phyloP scores from a whole-genome alignment of 2,888 invertebrate genomes.

The Polylopha cassiicola region DNA sequence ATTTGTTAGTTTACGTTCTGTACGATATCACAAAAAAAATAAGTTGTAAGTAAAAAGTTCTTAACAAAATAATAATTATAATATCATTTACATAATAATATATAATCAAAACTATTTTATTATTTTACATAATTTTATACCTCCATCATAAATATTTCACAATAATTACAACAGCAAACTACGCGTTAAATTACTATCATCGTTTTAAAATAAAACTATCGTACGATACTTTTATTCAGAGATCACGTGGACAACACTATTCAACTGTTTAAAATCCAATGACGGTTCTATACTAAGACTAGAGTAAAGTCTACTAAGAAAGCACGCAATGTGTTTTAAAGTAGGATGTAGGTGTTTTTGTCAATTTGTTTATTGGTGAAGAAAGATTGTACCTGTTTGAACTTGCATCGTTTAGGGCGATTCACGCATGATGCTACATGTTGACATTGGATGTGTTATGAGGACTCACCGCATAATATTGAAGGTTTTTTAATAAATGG shows the following conservation, averaged over 20 bases:
- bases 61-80: constrained; percentile 7
- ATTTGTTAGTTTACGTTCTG: too few species aligned
- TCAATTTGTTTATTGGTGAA: constrained; percentile 20
- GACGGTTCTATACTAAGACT: constrained; percentile 3
- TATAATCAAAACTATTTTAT: constrained; percentile 1
- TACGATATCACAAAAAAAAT: too few species aligned
- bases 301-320: background rate
- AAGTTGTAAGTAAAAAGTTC: too few species aligned
- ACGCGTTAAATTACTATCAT: too few species aligned
- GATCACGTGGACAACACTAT: background rate
- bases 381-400: constrained; percentile 37
- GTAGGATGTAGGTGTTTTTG: background rate
- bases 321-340: constrained; percentile 19
- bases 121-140: background rate
- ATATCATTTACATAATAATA: background rate
- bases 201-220: too few species aligned
- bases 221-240: constrained; percentile 18
- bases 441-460: constrained; percentile 27
- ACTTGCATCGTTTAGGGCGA: constrained; percentile 39
- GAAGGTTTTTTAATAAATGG: constrained; percentile 21
- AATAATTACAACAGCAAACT: constrained; percentile 28
- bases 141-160: constrained; percentile 22
- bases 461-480: constrained; percentile 27
- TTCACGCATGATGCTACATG: constrained; percentile 33
- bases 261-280: background rate